A percentile compares a stretch with the other conserved stretches of the same genome.
These are phyloP conservation scores for Myiopsitta monachus DNA, from an alignment of 2,113 vertebrate genomes.

Conservation along the genomic window DNA sequence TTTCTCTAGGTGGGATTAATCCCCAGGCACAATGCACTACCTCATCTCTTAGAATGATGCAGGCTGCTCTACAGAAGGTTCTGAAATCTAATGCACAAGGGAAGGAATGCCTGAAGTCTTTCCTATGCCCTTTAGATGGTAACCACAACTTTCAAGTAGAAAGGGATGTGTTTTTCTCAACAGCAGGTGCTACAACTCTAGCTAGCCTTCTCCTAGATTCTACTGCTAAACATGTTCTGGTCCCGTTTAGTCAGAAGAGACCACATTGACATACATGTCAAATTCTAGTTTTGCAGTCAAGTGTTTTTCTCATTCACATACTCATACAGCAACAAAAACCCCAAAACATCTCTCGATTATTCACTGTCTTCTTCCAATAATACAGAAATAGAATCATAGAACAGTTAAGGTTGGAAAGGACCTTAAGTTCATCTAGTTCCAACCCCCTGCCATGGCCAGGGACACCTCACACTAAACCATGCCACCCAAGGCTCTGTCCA, in stretches of 20 bases:
- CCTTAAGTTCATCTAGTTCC: too few relatives aligned
- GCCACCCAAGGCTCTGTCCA: too few relatives aligned
- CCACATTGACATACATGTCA: rapidly evolving
- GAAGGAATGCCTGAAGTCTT: not conserved
- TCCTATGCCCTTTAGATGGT: not conserved
- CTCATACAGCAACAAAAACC: not conserved
- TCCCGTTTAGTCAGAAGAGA: not conserved
- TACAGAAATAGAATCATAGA: too few relatives aligned
- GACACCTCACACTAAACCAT: too few relatives aligned
- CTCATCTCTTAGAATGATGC: not conserved
- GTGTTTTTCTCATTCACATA: not conserved
- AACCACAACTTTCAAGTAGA: not conserved
- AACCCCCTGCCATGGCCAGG: too few relatives aligned
- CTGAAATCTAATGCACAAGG: not conserved
- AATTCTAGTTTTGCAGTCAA: not conserved
- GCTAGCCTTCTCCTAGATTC: not conserved
- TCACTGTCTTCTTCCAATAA: not conserved
- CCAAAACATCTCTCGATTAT: not conserved
- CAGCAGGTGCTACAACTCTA: not conserved
- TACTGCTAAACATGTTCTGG: not conserved
- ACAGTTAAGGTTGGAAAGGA: too few relatives aligned
- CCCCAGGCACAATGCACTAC: not conserved
- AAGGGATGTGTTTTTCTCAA: not conserved
- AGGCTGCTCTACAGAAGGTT: not conserved
- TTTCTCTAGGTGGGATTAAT: not conserved